These are phyloP conservation scores for Coilia nasus DNA, from an alignment of 2,797 vertebrate genomes.

Conservation along the genomic window DNA sequence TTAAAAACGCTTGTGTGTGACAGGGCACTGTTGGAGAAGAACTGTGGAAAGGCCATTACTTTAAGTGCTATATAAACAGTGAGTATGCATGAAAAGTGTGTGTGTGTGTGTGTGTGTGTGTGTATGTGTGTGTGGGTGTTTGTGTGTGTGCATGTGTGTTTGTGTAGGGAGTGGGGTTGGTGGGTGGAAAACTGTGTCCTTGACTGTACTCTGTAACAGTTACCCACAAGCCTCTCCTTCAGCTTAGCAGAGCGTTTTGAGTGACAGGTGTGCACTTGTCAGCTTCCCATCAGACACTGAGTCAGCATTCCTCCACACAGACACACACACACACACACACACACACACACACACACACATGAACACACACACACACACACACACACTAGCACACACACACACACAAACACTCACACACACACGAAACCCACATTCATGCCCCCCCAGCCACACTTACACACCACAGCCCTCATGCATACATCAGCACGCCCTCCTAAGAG, in stretches of 20 bases:
- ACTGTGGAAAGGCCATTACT: not conserved
- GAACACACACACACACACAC: too few relatives aligned
- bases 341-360: not conserved
- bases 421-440: not conserved
- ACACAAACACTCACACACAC: not conserved
- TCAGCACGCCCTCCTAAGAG: too few relatives aligned
- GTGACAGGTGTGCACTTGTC: not conserved
- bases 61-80: not conserved
- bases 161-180: not conserved
- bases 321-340: too few relatives aligned
- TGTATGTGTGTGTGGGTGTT: not conserved
- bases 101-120: not conserved
- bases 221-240: not conserved
- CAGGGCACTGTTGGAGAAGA: not conserved
- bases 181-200: not conserved
- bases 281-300: not conserved
- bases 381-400: not conserved
- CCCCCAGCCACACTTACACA: not conserved
- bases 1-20: not conserved
- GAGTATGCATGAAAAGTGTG: not conserved
- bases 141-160: not conserved
- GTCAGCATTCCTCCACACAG: too few relatives aligned
- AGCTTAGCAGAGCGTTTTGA: not conserved
- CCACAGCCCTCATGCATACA: not conserved
- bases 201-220: conserved; percentile 13